phyloP scores from a whole-genome alignment of 1,140 invertebrate genomes.

The Trachymyrmex septentrionalis region DNA sequence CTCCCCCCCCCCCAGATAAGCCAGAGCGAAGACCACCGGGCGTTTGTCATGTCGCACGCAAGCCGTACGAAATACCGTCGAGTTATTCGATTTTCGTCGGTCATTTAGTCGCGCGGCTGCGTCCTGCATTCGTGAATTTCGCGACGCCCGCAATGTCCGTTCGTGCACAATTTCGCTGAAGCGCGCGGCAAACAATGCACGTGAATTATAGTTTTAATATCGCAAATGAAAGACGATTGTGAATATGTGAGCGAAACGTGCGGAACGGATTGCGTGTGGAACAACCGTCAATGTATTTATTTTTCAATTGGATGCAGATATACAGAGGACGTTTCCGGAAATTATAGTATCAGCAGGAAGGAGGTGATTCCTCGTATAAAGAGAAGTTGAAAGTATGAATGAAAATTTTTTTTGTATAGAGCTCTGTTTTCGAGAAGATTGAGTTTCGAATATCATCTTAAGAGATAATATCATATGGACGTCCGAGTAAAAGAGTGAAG shows the following conservation, averaged over 20 bases:
- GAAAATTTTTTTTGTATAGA: no score
- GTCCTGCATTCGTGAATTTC: neutral
- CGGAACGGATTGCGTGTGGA: neutral
- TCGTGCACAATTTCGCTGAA: neutral
- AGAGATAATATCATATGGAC: no score
- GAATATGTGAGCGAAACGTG: neutral
- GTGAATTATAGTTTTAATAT: constrained; percentile 44
- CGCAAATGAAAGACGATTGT: neutral
- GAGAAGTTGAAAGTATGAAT: no score
- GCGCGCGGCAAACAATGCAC: neutral
- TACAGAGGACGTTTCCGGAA: no score
- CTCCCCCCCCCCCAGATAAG: constrained; percentile 7
- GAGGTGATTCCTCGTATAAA: no score
- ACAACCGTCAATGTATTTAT: constrained; percentile 1
- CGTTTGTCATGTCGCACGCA: constrained; percentile 39
- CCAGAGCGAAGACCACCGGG: neutral
- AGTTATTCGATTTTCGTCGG: constrained; percentile 39
- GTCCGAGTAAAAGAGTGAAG: no score
- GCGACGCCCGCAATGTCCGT: neutral
- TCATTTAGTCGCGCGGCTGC: constrained; percentile 28
- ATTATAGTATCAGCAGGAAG: no score
- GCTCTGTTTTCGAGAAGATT: no score
- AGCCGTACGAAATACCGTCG: constrained; percentile 17
- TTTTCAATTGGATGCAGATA: neutral
- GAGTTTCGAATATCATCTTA: no score